Evolutionary conservation across 1,140 invertebrate genomes (phyloP).

Genomic region (Pachypeltis micranthus): DNA sequence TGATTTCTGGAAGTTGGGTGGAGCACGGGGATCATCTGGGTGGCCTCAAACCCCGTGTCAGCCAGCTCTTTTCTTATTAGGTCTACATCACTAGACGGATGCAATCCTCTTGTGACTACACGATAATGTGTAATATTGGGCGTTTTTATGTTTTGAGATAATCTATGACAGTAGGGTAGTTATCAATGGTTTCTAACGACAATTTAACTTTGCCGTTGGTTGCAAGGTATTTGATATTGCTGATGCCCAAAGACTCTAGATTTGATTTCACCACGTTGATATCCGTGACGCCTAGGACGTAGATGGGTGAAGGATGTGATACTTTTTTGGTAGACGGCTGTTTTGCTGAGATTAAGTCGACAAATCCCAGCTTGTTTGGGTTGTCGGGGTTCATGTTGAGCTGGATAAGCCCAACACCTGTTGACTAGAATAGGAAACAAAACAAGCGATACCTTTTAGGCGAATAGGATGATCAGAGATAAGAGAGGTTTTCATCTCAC

Average conservation of each 20-base stretch:
- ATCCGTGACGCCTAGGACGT: neutral
- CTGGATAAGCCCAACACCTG: too few species aligned
- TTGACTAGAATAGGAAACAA: too few species aligned
- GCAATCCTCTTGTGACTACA: conserved; percentile 4
- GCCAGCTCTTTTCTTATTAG: conserved; percentile 5
- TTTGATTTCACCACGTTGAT: neutral
- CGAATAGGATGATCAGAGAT: too few species aligned
- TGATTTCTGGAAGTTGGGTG: conserved; percentile 24
- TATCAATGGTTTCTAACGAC: neutral
- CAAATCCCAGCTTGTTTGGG: too few species aligned
- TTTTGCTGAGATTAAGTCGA: too few species aligned
- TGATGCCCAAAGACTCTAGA: neutral
- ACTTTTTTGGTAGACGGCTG: neutral
- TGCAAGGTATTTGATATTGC: neutral
- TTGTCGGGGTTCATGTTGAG: too few species aligned
- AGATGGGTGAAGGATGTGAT: neutral
- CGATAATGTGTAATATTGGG: conserved; percentile 10
- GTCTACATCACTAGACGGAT: neutral
- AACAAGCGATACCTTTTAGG: too few species aligned
- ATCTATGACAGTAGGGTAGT: neutral
- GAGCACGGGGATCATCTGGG: neutral
- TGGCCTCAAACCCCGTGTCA: neutral
- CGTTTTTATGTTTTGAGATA: neutral
- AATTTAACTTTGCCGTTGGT: neutral
- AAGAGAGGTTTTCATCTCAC: too few species aligned